Conservation (phyloP, 2,113 vertebrate genomes). For the Etheostoma cragini region DNA sequence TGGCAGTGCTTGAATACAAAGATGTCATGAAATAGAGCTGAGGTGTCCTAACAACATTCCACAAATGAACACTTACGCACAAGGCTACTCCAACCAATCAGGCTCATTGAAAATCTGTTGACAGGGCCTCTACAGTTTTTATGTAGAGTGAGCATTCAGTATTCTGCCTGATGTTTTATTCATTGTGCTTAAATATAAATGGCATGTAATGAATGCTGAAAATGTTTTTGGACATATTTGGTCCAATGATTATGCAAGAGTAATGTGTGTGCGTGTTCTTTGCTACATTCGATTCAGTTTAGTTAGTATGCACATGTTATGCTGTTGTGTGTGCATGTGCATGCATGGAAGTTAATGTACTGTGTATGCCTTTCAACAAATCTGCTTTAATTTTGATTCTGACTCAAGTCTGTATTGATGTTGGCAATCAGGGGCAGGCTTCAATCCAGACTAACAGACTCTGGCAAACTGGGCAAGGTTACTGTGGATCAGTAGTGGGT, state of each 20-base stretch:
- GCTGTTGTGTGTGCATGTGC: conserved; percentile 15
- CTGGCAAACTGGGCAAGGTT: not conserved
- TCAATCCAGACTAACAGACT: not conserved
- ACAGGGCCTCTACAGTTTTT: conserved; percentile 68
- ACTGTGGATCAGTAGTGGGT: not conserved
- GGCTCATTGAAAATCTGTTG: conserved; percentile 75
- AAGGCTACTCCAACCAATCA: conserved; percentile 64
- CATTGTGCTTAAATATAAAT: conserved; percentile 77
- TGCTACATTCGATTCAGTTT: conserved; percentile 4
- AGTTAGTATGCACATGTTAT: not conserved
- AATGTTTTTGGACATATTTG: conserved; percentile 66
- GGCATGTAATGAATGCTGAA: conserved; percentile 65
- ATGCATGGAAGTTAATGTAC: not conserved
- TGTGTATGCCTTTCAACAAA: not conserved
- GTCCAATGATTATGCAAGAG: conserved; percentile 59
- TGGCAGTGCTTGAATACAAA: conserved; percentile 30
- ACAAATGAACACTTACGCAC: conserved; percentile 42
- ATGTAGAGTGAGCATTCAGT: conserved; percentile 66
- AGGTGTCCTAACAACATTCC: conserved; percentile 34
- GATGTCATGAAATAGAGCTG: conserved; percentile 20
- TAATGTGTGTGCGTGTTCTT: conserved; percentile 1
- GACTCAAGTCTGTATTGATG: not conserved
- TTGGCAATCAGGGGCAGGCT: not conserved
- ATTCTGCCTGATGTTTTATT: conserved; percentile 80
- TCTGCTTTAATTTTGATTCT: not conserved